Conservation (phyloP, 2,888 invertebrate genomes). For the Philhelius pedissequus region DNA sequence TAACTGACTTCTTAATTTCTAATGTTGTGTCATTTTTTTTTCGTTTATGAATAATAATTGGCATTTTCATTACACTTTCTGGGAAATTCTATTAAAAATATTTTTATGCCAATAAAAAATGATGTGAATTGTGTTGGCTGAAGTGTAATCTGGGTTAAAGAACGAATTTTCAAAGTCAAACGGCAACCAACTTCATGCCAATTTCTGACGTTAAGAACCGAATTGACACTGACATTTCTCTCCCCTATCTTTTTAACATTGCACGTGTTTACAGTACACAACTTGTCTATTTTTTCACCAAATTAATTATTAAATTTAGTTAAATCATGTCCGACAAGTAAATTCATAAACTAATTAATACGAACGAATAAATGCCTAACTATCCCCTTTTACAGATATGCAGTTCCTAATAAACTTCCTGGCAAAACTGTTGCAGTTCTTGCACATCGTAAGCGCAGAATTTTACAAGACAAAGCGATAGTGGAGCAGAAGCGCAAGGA, state of each 20-base stretch:
- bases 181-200: background rate
- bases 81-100: no score
- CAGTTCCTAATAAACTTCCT: conserved; percentile 78
- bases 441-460: conserved; percentile 77
- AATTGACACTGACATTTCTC: conserved; percentile 6
- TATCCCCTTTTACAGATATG: conserved; percentile 73
- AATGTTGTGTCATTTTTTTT: no score
- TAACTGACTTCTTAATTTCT: no score
- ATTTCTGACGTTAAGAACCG: background rate
- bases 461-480: conserved; percentile 75
- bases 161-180: background rate
- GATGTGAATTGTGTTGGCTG: no score
- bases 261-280: conserved; percentile 46
- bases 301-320: background rate
- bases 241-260: no score
- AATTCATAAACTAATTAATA: conserved; percentile 34
- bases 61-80: no score
- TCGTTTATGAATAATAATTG: no score
- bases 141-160: no score
- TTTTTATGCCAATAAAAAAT: no score
- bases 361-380: background rate
- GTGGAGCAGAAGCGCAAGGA: conserved; percentile 74
- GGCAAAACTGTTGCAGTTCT: conserved; percentile 78
- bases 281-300: background rate
- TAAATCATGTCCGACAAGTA: conserved; percentile 76